Evolutionary conservation across 2,797 vertebrate genomes (phyloP).

Genomic region (Leptatherina wallacei): DNA sequence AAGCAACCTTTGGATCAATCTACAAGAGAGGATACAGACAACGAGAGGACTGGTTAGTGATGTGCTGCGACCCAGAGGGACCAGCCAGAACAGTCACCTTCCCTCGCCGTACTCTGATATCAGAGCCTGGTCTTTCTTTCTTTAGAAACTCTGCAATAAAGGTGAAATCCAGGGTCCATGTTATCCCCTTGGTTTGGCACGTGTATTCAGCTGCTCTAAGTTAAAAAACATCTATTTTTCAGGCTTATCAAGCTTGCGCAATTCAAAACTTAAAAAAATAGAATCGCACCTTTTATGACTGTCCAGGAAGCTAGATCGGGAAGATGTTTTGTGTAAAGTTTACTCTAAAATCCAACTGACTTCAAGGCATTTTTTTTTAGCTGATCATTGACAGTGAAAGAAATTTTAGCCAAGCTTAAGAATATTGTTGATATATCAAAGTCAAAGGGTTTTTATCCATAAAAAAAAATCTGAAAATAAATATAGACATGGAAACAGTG

Average conservation of each 20-base stretch:
- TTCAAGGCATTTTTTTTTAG: not conserved
- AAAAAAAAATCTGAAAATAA: not conserved
- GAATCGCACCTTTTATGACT: not conserved
- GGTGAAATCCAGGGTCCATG: constrained; percentile 12
- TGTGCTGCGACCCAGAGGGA: constrained; percentile 6
- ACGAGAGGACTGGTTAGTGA: constrained; percentile 56
- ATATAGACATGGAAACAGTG: not conserved
- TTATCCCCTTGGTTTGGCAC: not conserved
- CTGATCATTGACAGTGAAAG: not conserved
- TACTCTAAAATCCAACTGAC: constrained; percentile 12
- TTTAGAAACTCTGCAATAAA: constrained; percentile 8
- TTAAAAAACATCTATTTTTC: constrained; percentile 10
- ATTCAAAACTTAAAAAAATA: constrained; percentile 17
- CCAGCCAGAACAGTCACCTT: constrained; percentile 23
- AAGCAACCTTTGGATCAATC: constrained; percentile 99
- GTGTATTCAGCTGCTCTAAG: not conserved
- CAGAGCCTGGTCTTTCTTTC: constrained; percentile 25
- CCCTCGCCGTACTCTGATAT: constrained; percentile 10
- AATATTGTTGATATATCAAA: not conserved
- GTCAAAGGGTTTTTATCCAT: not conserved
- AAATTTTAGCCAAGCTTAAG: not conserved
- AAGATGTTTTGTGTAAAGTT: not conserved
- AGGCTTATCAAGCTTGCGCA: not conserved
- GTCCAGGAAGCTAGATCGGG: constrained; percentile 3
- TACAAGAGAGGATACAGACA: constrained; percentile 78